A percentile compares a stretch with the other conserved stretches of the same genome.
These are phyloP conservation scores for Nannoperca obscura DNA, from an alignment of 2,797 vertebrate species.

Conservation along the genomic window DNA sequence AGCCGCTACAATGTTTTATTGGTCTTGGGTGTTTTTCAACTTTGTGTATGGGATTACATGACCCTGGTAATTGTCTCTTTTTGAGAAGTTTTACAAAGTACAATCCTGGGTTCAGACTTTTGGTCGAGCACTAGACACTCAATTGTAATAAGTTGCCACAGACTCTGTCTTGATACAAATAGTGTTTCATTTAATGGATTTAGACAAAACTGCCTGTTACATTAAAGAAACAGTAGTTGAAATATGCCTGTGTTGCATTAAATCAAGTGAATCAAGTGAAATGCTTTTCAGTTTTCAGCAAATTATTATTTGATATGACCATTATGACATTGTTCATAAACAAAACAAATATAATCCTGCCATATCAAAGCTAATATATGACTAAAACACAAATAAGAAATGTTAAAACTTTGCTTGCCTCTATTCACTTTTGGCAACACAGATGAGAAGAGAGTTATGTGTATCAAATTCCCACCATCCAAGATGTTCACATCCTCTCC, in stretches of 20 bases:
- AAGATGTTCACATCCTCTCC: slow-evolving; percentile 80
- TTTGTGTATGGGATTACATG: slow-evolving; percentile 29
- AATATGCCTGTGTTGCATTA: neutral
- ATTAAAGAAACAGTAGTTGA: neutral
- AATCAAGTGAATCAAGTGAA: neutral
- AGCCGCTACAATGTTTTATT: slow-evolving; percentile 48
- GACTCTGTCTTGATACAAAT: neutral
- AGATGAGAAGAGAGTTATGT: slow-evolving; percentile 63
- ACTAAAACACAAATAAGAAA: slow-evolving; percentile 16
- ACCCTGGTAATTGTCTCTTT: slow-evolving; percentile 52
- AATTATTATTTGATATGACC: neutral
- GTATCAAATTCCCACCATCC: slow-evolving; percentile 74
- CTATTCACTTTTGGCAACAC: slow-evolving; percentile 46
- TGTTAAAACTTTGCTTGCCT: slow-evolving; percentile 21
- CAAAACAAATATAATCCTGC: neutral
- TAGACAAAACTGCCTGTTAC: neutral
- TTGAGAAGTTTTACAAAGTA: slow-evolving; percentile 17
- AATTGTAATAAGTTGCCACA: slow-evolving; percentile 7
- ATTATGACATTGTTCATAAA: neutral
- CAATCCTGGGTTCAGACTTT: slow-evolving; percentile 30
- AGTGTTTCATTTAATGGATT: neutral
- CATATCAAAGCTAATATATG: neutral
- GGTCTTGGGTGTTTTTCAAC: slow-evolving; percentile 55
- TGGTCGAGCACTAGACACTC: neutral
- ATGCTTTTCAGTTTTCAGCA: neutral